Evolutionary conservation across 1,140 invertebrate genomes (phyloP), one percentile per base, ranked within the genome.

Genomic region (Parasteatoda tepidariorum): DNA sequence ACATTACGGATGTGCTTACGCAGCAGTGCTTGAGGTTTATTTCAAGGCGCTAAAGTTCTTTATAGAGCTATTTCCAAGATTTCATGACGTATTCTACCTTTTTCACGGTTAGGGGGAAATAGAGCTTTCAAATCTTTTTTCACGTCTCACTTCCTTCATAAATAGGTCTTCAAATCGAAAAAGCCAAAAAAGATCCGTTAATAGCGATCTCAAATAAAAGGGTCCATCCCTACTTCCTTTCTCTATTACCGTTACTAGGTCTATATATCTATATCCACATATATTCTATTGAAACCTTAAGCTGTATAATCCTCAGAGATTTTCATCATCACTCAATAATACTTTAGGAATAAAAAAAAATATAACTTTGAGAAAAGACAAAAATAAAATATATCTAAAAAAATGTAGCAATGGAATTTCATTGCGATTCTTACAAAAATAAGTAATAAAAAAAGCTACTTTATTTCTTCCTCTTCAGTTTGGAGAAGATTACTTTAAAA

Each of bases 291-390:
- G 75, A 57, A 79, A 68, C 62, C 28, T 0, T 79, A 55, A 59
- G 64, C 48, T 62, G 64, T 79, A 79, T 79, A 79, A 67, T 79
- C 62, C 75, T 26, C 57, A 34, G 31, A 68, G 48, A 55, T 33
- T 34, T 28, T 79, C 75, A 79, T 79, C 75, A 79, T 79, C 75
- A 67, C 75, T 79, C 75, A 79, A 79, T 79, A 79, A 79, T 68
- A 30, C 54, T 61, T 22, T 33, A 55, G 75, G 31, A 64, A 57
- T 55, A 64, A 66, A 48, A 5, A 61, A 48, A 54, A 48, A 55
- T 34, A 57, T 67, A 68, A 67, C 67, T 64, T 18, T 48, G 4
- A 34, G 57, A 54, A 62, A 74, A 68, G 61, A 74, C 24, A 38
- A 57, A 79, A 79, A n/a, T n/a, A n/a, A n/a, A n/a, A n/a, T n/a